Percentiles rank a stretch among this genome's conserved stretches.
phyloP scores from a whole-genome alignment of 2,888 invertebrate genomes.

The Ormyrus thymus region DNA sequence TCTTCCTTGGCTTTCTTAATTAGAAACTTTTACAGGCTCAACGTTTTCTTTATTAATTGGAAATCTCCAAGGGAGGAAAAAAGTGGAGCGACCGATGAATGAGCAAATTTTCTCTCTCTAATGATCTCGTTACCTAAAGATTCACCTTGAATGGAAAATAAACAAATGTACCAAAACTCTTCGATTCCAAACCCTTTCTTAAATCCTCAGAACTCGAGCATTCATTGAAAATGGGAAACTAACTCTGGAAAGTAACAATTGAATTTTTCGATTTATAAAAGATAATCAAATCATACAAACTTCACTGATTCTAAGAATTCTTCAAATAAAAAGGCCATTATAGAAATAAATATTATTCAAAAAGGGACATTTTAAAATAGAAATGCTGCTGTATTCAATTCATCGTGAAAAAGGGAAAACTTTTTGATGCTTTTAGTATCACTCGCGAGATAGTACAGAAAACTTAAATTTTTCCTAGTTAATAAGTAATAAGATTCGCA shows the following conservation, averaged over 20 bases:
- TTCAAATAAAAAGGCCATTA: no score
- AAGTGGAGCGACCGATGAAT: slow-evolving; percentile 48
- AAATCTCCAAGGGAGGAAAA: slow-evolving; percentile 41
- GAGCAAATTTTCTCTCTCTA: slow-evolving; percentile 51
- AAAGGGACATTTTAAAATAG: no score
- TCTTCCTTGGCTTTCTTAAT: slow-evolving; percentile 51
- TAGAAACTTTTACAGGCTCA: slow-evolving; percentile 49
- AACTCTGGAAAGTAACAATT: not conserved
- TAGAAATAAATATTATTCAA: no score
- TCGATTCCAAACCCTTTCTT: slow-evolving; percentile 20
- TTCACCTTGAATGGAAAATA: slow-evolving; percentile 40
- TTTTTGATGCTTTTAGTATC: no score
- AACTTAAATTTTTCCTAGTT: no score
- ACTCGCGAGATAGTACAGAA: no score
- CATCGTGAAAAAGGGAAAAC: no score
- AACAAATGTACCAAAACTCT: slow-evolving; percentile 30
- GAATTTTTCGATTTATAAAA: not conserved
- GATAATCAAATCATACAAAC: not conserved
- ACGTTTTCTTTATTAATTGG: slow-evolving; percentile 50
- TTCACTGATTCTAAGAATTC: no score
- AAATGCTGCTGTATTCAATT: no score
- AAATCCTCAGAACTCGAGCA: not conserved
- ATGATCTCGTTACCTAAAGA: slow-evolving; percentile 51
- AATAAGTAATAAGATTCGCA: no score
- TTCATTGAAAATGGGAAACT: not conserved